Percentiles rank a stretch among this genome's conserved stretches.
phyloP scores from a whole-genome alignment of 2,888 invertebrate species.

The Cantharis lateralis region DNA sequence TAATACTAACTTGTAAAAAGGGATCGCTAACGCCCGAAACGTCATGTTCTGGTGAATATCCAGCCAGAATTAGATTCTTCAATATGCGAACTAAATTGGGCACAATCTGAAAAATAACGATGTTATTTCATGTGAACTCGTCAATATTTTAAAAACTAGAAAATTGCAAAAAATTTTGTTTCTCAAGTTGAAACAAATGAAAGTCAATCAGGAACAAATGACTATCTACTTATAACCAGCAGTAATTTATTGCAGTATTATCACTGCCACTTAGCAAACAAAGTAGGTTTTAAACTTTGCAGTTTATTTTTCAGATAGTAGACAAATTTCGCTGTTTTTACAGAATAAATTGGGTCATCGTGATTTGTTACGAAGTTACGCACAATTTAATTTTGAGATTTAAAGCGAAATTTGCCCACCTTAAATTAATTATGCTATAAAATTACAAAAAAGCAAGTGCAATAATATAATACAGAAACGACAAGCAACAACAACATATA shows the following conservation, averaged over 20 bases:
- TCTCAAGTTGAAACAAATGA: not conserved
- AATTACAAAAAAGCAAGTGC: not conserved
- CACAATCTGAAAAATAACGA: constrained; percentile 77
- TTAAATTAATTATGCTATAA: not conserved
- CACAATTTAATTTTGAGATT: too few species aligned
- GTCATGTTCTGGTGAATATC: constrained; percentile 99
- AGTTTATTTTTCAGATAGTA: not conserved
- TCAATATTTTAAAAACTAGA: not conserved
- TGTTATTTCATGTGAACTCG: not conserved
- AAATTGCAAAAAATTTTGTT: not conserved
- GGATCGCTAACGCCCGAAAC: constrained; percentile 99
- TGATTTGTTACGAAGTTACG: too few species aligned
- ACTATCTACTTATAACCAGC: not conserved
- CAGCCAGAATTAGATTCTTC: constrained; percentile 97
- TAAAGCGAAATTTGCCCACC: not conserved
- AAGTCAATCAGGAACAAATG: not conserved
- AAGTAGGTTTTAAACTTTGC: not conserved
- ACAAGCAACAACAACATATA: not conserved
- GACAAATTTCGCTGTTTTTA: not conserved
- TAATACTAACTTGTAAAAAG: constrained; percentile 88
- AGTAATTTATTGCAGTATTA: not conserved
- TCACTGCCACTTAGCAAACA: not conserved
- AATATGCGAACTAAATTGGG: constrained; percentile 97
- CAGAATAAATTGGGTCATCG: not conserved
- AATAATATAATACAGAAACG: not conserved